Percentiles rank a stretch among this genome's conserved stretches.
Evolutionary conservation across 2,113 vertebrate species (phyloP).

Genomic region (Ovis canadensis): DNA sequence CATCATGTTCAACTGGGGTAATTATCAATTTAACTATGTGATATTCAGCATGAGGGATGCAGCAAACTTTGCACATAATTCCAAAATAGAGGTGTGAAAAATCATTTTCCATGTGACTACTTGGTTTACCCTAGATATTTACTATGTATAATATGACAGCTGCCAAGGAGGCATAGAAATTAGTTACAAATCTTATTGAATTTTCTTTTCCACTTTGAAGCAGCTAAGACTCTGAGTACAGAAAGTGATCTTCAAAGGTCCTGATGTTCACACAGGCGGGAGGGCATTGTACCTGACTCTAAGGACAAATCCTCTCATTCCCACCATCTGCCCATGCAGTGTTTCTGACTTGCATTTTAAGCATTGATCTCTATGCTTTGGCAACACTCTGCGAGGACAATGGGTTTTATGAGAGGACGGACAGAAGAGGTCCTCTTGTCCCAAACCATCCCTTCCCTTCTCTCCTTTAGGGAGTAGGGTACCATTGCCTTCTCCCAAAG

Average conservation of each 20-base stretch:
- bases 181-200: conserved; percentile 15
- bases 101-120: neutral
- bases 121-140: conserved; percentile 56
- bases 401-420: neutral
- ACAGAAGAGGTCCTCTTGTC: neutral
- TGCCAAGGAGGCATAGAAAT: conserved; percentile 53
- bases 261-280: neutral
- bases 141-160: conserved; percentile 50
- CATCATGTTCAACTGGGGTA: neutral
- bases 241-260: conserved; percentile 23
- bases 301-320: neutral
- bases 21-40: conserved; percentile 54
- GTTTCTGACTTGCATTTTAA: neutral
- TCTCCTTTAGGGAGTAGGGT: neutral
- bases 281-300: neutral
- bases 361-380: neutral
- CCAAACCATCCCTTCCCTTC: neutral
- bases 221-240: conserved; percentile 33
- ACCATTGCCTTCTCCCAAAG: neutral
- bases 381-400: neutral
- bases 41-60: conserved; percentile 21
- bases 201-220: conserved; percentile 54
- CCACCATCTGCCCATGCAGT: neutral
- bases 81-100: conserved; percentile 61
- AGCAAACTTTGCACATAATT: conserved; percentile 52